Conservation (phyloP, 2,797 vertebrate species). For the Ataeniobius toweri region DNA sequence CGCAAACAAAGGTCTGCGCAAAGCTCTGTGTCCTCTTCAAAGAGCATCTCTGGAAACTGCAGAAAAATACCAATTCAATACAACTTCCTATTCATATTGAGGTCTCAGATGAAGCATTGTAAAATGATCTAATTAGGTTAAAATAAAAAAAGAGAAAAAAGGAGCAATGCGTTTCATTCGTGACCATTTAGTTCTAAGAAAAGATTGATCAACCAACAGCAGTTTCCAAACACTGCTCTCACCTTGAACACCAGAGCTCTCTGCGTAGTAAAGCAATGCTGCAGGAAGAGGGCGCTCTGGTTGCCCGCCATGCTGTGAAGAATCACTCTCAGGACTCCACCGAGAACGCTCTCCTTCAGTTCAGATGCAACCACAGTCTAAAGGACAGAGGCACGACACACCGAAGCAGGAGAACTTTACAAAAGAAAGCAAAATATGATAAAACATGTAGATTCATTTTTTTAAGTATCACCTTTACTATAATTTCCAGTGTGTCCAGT, state of each 20-base stretch:
- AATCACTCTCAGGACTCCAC: conserved; percentile 87
- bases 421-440: background rate
- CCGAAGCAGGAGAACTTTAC: background rate
- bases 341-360: conserved; percentile 89
- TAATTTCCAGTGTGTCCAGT: conserved; percentile 89
- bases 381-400: conserved; percentile 24
- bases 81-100: background rate
- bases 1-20: conserved; percentile 91
- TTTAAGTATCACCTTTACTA: conserved; percentile 86
- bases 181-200: background rate
- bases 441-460: background rate
- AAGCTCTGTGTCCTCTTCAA: conserved; percentile 92
- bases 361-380: conserved; percentile 85
- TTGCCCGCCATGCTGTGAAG: conserved; percentile 90
- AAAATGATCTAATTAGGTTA: background rate
- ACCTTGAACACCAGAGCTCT: conserved; percentile 90
- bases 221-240: background rate
- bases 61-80: conserved; percentile 17
- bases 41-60: conserved; percentile 93
- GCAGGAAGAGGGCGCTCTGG: conserved; percentile 90
- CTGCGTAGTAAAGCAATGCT: conserved; percentile 92
- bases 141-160: background rate
- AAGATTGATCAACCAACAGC: conserved; percentile 38
- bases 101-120: background rate
- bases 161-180: background rate